These are phyloP conservation scores for Latrodectus hesperus DNA, from an alignment of 2,888 invertebrate genomes.

Conservation along the genomic window DNA sequence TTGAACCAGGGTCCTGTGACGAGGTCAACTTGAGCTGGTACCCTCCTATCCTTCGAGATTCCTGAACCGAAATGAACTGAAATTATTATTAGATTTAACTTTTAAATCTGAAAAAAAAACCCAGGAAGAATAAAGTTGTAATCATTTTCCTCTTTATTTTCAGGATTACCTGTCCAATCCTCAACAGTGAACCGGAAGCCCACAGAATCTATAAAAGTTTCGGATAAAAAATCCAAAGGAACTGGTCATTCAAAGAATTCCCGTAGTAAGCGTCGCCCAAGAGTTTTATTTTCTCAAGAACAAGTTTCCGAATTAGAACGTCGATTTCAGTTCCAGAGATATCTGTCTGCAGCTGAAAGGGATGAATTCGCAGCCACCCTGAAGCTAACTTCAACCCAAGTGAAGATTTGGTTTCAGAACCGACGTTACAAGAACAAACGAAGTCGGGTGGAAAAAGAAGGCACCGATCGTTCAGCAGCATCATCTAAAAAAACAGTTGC, in stretches of 20 bases:
- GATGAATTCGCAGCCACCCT: slow-evolving; percentile 88
- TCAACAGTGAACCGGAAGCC: too few relatives aligned
- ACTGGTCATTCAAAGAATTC: neutral
- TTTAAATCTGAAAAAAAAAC: too few relatives aligned
- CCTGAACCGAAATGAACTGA: too few relatives aligned
- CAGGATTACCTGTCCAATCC: too few relatives aligned
- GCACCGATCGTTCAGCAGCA: neutral
- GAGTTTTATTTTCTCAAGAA: slow-evolving; percentile 88
- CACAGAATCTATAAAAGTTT: too few relatives aligned
- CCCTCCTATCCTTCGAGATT: too few relatives aligned
- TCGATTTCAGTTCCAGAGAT: slow-evolving; percentile 89
- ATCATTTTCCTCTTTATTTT: too few relatives aligned
- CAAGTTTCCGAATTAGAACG: slow-evolving; percentile 89
- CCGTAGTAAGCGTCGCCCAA: slow-evolving; percentile 82
- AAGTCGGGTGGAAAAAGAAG: slow-evolving; percentile 71
- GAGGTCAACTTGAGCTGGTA: too few relatives aligned
- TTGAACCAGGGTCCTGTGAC: too few relatives aligned
- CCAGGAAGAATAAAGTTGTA: too few relatives aligned
- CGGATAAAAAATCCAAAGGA: too few relatives aligned
- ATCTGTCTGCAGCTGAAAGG: slow-evolving; percentile 91
- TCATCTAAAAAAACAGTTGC: neutral
- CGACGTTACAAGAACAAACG: slow-evolving; percentile 87
- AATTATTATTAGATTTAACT: too few relatives aligned
- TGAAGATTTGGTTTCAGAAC: slow-evolving; percentile 95
- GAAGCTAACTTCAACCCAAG: slow-evolving; percentile 89